These are phyloP conservation scores for Vanacampus margaritifer DNA, from an alignment of 2,113 vertebrate genomes.

Conservation along the genomic window DNA sequence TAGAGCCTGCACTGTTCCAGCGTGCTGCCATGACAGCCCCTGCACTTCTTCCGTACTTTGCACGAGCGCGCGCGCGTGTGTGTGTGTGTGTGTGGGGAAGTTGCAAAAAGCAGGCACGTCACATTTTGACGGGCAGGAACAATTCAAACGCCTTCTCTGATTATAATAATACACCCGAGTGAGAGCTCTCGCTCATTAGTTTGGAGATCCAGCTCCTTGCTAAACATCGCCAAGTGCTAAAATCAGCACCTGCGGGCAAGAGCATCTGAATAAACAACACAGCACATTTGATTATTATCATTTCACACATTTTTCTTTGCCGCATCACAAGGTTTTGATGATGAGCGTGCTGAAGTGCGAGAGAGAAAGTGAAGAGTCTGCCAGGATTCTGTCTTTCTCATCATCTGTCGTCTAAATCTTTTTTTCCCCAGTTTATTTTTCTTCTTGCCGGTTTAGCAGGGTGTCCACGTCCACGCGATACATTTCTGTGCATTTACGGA, in stretches of 20 bases:
- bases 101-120: not conserved
- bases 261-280: conserved; percentile 16
- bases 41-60: conserved; percentile 22
- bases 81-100: not conserved
- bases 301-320: conserved; percentile 6
- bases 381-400: not conserved
- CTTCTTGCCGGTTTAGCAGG: not conserved
- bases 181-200: conserved; percentile 28
- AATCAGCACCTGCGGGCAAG: conserved; percentile 26
- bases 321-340: conserved; percentile 12
- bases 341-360: not conserved
- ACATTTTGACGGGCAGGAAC: conserved; percentile 7
- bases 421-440: not conserved
- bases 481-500: not conserved
- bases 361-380: not conserved
- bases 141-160: conserved; percentile 21
- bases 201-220: conserved; percentile 14
- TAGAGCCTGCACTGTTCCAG: conserved; percentile 42
- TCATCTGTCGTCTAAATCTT: not conserved
- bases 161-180: conserved; percentile 10
- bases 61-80: conserved; percentile 25
- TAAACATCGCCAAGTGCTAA: conserved; percentile 28
- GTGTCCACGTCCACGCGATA: not conserved
- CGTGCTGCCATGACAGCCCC: conserved; percentile 29
- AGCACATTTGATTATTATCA: conserved; percentile 26